phyloP scores from a whole-genome alignment of 1,140 invertebrate species.

The Portunus trituberculatus region DNA sequence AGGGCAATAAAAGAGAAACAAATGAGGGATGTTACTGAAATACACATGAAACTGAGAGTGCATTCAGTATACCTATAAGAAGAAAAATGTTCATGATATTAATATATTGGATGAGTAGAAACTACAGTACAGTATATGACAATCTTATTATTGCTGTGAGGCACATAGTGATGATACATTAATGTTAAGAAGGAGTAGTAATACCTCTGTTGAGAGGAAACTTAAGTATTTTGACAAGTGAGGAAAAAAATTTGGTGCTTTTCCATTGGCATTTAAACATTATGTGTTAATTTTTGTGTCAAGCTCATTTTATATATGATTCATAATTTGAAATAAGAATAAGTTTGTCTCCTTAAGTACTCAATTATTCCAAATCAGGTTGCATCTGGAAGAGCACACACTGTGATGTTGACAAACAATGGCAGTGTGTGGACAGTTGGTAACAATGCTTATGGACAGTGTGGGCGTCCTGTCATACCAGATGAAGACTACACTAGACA shows the following conservation, averaged over 20 bases:
- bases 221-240: not conserved
- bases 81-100: too few species aligned
- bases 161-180: not conserved
- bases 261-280: not conserved
- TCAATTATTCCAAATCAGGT: constrained; percentile 82
- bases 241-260: not conserved
- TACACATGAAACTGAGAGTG: too few species aligned
- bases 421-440: constrained; percentile 90
- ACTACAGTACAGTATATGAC: too few species aligned
- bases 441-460: constrained; percentile 97
- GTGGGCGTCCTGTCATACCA: constrained; percentile 90
- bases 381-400: constrained; percentile 93
- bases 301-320: not conserved
- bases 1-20: too few species aligned
- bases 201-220: not conserved
- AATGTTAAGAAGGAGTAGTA: not conserved
- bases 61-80: too few species aligned
- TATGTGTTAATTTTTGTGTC: not conserved
- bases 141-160: too few species aligned
- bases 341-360: not conserved
- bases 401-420: constrained; percentile 89
- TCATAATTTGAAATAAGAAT: not conserved
- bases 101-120: too few species aligned
- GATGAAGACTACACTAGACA: constrained; percentile 88
- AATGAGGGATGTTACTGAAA: too few species aligned